Evolutionary conservation across 2,797 vertebrate genomes (phyloP), one percentile per base, ranked within the genome.

Genomic region (Chloroceryle amazona): DNA sequence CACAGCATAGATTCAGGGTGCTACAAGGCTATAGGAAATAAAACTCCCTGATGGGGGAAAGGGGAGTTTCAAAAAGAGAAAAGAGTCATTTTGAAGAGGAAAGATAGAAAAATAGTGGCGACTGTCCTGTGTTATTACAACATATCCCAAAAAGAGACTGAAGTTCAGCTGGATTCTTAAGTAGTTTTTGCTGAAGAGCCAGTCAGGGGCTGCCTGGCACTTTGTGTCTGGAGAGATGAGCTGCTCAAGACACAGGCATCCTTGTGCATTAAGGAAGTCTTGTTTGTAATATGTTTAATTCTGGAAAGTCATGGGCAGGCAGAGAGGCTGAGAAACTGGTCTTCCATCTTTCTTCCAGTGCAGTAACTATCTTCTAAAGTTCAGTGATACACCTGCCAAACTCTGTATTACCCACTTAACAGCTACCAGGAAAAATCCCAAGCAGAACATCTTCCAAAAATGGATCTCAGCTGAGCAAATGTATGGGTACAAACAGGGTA

Each of bases 131-230:
- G 66, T 67, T 75, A 54, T 57, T 92, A 41, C 62, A 66, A 88
- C 89, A 49, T 63, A 49, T 84, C 46, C 66, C 6, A 8, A 28
- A 88, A 93, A 90, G 70, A 70, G 51, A 52, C 73, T 83, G 81
- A 72, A 57, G 55, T 66, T 86, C 93, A 63, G 70, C 91, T 84
- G 81, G 25, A 70, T 92, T 90, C 87, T 76, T 62, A 62, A 89
- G 83, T 23, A 93, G 84, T 60, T 63, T 73, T 90, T 93, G 74
- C 88, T 90, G 76, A 92, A 75, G 68, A 91, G 65, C 60, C 62
- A 26, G 51, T 51, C 49, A 37, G 65, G 54, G 61, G 73, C 81
- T 91, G 85, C 75, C 29, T 86, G 65, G 54, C 79, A 37, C 52
- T 82, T 47, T 18, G 75, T 83, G 82, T 82, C 89, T 62, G 63